Evolutionary conservation across 2,888 invertebrate genomes (phyloP).

Genomic region (Pyrocoelia pectoralis): DNA sequence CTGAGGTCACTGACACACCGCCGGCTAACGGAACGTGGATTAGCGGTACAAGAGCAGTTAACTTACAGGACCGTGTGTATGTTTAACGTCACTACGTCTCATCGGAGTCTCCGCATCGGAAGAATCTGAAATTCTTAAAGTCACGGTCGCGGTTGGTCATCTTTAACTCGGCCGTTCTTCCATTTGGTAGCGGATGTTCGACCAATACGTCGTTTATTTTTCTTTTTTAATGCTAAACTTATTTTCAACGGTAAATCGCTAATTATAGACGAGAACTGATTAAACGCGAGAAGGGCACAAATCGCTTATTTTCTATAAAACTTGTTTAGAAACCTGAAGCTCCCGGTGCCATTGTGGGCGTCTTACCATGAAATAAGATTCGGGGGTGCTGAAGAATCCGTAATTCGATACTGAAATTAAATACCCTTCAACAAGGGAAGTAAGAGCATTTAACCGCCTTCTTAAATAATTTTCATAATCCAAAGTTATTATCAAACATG

Average conservation of each 20-base stretch:
- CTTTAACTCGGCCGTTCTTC: conserved; percentile 11
- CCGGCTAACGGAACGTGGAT: conserved; percentile 55
- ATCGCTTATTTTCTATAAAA: neutral
- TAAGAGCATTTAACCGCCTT: too few species aligned
- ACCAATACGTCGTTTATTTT: neutral
- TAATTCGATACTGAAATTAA: neutral
- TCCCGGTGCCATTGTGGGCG: neutral
- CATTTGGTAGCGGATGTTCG: conserved; percentile 7
- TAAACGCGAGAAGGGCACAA: too few species aligned
- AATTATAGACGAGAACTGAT: too few species aligned
- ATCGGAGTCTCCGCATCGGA: conserved; percentile 42
- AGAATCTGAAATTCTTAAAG: conserved; percentile 36
- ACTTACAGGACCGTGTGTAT: conserved; percentile 61
- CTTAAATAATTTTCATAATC: too few species aligned
- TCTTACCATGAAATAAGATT: neutral
- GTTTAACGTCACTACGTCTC: conserved; percentile 47
- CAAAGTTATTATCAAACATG: too few species aligned
- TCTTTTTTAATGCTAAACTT: conserved; percentile 5
- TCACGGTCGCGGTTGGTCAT: conserved; percentile 32
- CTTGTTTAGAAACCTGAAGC: conserved; percentile 3
- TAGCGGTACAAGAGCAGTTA: conserved; percentile 62
- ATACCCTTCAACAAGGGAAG: too few species aligned
- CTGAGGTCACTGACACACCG: conserved; percentile 59
- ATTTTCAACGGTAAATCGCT: neutral
- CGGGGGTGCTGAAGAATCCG: neutral